Evolutionary conservation across 2,113 vertebrate genomes (phyloP).

Genomic region (Deroptyus accipitrinus): DNA sequence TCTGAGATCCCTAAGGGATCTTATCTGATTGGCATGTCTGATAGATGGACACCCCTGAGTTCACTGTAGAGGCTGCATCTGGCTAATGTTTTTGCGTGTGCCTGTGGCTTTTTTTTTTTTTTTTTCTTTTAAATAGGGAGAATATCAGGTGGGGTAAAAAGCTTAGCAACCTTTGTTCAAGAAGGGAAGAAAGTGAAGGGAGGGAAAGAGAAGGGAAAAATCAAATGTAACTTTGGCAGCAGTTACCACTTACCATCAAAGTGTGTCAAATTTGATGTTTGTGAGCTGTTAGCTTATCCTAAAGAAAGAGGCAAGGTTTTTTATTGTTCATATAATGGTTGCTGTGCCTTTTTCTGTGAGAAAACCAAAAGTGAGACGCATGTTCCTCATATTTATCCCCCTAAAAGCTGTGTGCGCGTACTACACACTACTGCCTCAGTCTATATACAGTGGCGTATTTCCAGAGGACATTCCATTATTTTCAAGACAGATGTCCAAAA

Average conservation of each 20-base stretch:
- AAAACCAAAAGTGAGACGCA: neutral
- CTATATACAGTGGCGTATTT: neutral
- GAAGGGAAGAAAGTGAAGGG: rapidly evolving
- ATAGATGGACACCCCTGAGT: neutral
- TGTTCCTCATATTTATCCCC: neutral
- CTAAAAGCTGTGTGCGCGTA: neutral
- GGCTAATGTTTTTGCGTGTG: neutral
- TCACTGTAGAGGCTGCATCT: neutral
- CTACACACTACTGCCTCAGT: neutral
- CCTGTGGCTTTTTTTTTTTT: neutral
- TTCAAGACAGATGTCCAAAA: neutral
- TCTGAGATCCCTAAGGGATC: neutral
- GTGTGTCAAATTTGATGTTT: neutral
- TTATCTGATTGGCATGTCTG: neutral
- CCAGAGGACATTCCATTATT: neutral
- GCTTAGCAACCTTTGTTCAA: neutral
- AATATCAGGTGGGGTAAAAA: neutral
- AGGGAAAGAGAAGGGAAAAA: neutral
- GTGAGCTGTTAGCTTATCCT: neutral
- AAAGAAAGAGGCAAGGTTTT: neutral
- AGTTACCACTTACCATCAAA: neutral
- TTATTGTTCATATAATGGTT: rapidly evolving
- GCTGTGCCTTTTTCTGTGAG: neutral
- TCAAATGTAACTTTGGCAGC: neutral
- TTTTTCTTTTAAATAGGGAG: neutral